A percentile compares a stretch with the other conserved stretches of the same genome.
phyloP scores from a whole-genome alignment of 1,140 invertebrate species.

The Hylaeus volcanicus region DNA sequence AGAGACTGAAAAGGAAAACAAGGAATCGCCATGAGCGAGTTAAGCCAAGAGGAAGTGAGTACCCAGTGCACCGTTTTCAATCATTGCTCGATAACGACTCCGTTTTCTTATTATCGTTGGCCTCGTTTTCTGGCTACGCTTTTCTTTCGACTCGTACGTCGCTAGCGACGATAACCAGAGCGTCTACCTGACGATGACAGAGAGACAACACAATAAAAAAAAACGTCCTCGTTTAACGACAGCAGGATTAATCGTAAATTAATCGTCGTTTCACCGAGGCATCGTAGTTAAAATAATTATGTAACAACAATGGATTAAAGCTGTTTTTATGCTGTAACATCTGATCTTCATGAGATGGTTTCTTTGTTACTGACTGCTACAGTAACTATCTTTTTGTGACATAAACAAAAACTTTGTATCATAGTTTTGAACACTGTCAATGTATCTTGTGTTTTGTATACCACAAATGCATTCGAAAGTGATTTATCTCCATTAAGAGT shows the following conservation, averaged over 20 bases:
- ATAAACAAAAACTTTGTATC: constrained; percentile 7
- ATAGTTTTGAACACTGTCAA: background rate
- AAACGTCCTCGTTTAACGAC: background rate
- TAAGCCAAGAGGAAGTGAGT: constrained; percentile 88
- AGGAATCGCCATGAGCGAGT: constrained; percentile 84
- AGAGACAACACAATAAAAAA: constrained; percentile 5
- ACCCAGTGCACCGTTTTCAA: constrained; percentile 40
- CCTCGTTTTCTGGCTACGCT: background rate
- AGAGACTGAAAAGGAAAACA: constrained; percentile 43
- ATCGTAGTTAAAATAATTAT: constrained; percentile 36
- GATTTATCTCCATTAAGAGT: background rate
- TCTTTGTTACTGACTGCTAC: background rate
- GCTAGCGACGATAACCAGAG: background rate
- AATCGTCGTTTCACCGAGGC: background rate
- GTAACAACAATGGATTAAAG: constrained; percentile 29
- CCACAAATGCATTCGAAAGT: background rate
- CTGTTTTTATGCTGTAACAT: background rate
- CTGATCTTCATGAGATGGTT: background rate
- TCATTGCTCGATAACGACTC: constrained; percentile 29
- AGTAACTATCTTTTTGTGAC: background rate
- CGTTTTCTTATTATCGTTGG: constrained; percentile 33
- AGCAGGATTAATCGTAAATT: constrained; percentile 16
- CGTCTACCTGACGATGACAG: background rate
- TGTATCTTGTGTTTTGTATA: background rate
- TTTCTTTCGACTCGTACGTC: background rate